Conservation (phyloP, 2,113 vertebrate species). For the Antechinus stuartii region DNA sequence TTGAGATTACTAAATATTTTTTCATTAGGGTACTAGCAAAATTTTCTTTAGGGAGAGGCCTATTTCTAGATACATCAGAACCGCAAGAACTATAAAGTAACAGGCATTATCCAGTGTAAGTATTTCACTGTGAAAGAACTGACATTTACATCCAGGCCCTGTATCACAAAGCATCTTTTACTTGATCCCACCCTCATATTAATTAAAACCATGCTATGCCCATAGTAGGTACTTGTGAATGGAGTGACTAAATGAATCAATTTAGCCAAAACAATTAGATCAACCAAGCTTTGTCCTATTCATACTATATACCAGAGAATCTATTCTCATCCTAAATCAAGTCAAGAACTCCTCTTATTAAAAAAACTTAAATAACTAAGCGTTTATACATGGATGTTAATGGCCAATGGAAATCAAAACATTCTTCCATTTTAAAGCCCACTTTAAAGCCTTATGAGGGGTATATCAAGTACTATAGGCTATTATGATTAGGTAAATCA, state of each 20-base stretch:
- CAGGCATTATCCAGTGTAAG: neutral
- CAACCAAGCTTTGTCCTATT: neutral
- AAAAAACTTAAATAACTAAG: too few relatives aligned
- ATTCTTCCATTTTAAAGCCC: too few relatives aligned
- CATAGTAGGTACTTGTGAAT: neutral
- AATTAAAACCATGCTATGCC: neutral
- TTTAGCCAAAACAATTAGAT: neutral
- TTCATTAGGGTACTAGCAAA: neutral
- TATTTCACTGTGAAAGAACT: neutral
- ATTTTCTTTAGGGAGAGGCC: neutral
- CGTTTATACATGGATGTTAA: too few relatives aligned
- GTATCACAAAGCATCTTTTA: neutral
- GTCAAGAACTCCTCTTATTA: slow-evolving; percentile 12
- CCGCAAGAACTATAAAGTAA: neutral
- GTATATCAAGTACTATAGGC: too few relatives aligned
- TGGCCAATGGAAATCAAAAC: too few relatives aligned
- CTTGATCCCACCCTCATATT: neutral
- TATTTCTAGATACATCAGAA: neutral
- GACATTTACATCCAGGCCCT: slow-evolving; percentile 11
- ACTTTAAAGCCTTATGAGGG: too few relatives aligned
- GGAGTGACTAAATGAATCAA: neutral
- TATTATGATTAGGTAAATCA: too few relatives aligned
- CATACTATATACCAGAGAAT: neutral
- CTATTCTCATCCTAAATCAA: neutral
- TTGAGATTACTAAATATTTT: neutral